Percentiles rank a stretch among this genome's conserved stretches.
Conservation (phyloP, 2,113 vertebrate genomes). For the Mustelus asterias region DNA sequence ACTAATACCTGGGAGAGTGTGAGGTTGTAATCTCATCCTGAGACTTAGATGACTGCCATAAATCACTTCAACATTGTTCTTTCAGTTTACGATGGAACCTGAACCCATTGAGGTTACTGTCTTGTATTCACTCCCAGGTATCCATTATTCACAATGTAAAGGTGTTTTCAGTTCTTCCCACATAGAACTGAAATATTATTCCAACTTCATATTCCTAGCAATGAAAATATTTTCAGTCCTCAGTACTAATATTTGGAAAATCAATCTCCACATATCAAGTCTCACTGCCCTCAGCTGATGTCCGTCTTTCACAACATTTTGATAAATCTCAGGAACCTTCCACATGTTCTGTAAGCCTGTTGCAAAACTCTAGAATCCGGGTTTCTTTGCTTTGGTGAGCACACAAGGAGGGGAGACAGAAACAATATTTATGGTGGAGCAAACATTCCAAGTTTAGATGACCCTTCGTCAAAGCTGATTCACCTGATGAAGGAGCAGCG, state of each 20-base stretch:
- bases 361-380: not conserved
- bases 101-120: conserved; percentile 20
- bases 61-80: conserved; percentile 24
- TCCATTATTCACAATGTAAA: conserved; percentile 29
- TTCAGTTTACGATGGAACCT: not conserved
- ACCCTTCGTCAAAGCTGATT: too few relatives aligned
- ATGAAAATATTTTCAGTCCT: not conserved
- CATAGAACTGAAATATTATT: not conserved
- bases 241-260: not conserved
- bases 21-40: conserved; percentile 10
- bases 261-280: not conserved
- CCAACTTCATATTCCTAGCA: not conserved
- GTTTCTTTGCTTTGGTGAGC: not conserved
- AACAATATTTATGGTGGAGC: not conserved
- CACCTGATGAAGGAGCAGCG: too few relatives aligned
- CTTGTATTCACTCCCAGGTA: not conserved
- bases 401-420: too few relatives aligned
- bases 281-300: not conserved
- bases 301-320: not conserved
- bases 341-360: not conserved
- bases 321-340: not conserved
- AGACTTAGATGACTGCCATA: conserved; percentile 13
- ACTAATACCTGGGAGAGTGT: conserved; percentile 23
- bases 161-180: not conserved
- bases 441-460: too few relatives aligned